phyloP scores from a whole-genome alignment of 2,113 vertebrate species.

The Phasianus colchicus region DNA sequence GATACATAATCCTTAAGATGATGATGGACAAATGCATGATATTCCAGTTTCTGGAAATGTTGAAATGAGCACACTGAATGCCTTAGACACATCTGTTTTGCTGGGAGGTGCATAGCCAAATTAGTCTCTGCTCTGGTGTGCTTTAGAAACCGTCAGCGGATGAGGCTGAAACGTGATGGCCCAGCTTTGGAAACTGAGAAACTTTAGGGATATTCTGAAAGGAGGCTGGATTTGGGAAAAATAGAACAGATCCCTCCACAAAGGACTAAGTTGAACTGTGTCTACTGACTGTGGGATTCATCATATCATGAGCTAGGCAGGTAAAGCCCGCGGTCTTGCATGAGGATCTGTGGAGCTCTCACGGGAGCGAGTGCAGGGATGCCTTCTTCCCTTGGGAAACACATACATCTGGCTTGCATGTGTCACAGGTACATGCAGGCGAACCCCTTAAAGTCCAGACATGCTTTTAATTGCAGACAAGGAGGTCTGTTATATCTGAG shows the following conservation, averaged over 20 bases:
- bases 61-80: neutral
- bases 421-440: neutral
- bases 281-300: neutral
- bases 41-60: neutral
- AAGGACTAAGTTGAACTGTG: neutral
- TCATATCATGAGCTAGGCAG: neutral
- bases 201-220: neutral
- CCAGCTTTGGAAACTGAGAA: neutral
- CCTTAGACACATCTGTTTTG: neutral
- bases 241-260: neutral
- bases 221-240: neutral
- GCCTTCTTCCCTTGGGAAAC: neutral
- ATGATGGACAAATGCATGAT: neutral
- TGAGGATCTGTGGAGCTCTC: neutral
- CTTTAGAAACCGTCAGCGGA: neutral
- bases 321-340: neutral
- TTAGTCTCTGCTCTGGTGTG: neutral
- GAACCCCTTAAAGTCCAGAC: neutral
- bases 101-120: neutral
- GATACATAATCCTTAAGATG: neutral
- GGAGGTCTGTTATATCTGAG: neutral
- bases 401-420: neutral
- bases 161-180: neutral
- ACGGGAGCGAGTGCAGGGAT: fast-evolving
- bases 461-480: neutral